Evolutionary conservation across 2,113 vertebrate species (phyloP).

Genomic region (Aldabrachelys gigantea): DNA sequence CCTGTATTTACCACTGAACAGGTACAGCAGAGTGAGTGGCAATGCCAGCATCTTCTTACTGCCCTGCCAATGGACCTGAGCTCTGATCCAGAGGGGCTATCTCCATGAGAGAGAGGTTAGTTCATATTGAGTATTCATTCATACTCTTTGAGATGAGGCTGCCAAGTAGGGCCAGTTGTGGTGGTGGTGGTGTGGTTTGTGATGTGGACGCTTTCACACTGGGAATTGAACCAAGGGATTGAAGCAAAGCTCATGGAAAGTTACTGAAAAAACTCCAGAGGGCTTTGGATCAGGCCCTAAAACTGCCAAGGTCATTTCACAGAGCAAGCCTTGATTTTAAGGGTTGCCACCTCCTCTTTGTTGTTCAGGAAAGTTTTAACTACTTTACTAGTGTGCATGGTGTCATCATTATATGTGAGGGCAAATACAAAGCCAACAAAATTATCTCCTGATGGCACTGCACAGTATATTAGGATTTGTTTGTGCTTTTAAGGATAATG

Average conservation of each 20-base stretch:
- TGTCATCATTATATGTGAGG: background rate
- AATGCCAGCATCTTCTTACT: background rate
- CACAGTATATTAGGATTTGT: background rate
- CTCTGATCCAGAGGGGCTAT: background rate
- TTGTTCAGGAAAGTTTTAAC: background rate
- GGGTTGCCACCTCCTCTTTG: background rate
- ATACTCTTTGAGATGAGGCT: background rate
- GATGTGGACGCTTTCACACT: background rate
- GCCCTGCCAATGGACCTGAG: background rate
- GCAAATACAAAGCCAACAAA: background rate
- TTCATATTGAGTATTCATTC: background rate
- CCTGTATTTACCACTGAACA: background rate
- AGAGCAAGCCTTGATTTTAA: background rate
- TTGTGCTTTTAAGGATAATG: background rate
- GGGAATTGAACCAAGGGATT: background rate
- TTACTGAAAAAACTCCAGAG: background rate
- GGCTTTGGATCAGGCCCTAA: background rate
- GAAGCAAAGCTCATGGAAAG: background rate
- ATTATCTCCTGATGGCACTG: background rate
- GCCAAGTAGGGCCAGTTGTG: background rate
- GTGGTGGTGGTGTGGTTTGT: background rate
- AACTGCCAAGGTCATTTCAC: background rate
- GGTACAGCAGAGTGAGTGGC: background rate
- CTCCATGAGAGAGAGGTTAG: background rate
- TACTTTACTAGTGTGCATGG: background rate